Evolutionary conservation across 2,113 vertebrate genomes (phyloP).

Genomic region (Prionailurus bengalensis): DNA sequence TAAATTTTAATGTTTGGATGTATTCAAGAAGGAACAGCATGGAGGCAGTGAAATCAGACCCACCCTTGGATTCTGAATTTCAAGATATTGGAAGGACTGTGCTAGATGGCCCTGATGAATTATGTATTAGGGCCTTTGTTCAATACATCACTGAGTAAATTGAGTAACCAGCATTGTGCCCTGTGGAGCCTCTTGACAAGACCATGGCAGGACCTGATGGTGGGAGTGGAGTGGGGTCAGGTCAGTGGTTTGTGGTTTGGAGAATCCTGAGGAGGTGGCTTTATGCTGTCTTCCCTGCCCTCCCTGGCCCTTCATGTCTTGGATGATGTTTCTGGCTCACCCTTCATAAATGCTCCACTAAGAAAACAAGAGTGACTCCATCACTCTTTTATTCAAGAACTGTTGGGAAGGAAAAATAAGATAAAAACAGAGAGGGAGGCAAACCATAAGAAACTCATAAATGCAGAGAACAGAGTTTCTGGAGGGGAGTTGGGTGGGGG

Average conservation of each 20-base stretch:
- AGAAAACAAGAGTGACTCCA: not conserved
- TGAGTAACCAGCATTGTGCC: not conserved
- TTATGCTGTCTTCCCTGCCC: not conserved
- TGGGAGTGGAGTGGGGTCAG: not conserved
- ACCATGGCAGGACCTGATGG: not conserved
- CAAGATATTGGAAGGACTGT: not conserved
- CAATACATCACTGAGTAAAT: slow-evolving; percentile 72
- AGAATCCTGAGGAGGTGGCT: not conserved
- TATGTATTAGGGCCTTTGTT: slow-evolving; percentile 51
- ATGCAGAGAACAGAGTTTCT: too few species aligned
- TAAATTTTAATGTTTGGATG: slow-evolving; percentile 37
- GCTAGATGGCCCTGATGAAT: not conserved
- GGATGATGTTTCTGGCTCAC: not conserved
- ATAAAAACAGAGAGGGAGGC: too few species aligned
- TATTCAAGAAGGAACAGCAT: slow-evolving; percentile 38
- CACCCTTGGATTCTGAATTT: slow-evolving; percentile 43
- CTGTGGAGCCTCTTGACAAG: not conserved
- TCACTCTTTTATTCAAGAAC: not conserved
- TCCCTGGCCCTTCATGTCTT: not conserved
- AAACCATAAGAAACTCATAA: too few species aligned
- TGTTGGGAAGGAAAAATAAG: too few species aligned
- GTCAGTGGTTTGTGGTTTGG: not conserved
- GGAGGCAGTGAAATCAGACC: slow-evolving; percentile 15
- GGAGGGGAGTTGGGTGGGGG: too few species aligned
- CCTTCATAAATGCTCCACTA: not conserved